Evolutionary conservation across 2,888 invertebrate genomes (phyloP).

Genomic region (Hypercompe scribonia): DNA sequence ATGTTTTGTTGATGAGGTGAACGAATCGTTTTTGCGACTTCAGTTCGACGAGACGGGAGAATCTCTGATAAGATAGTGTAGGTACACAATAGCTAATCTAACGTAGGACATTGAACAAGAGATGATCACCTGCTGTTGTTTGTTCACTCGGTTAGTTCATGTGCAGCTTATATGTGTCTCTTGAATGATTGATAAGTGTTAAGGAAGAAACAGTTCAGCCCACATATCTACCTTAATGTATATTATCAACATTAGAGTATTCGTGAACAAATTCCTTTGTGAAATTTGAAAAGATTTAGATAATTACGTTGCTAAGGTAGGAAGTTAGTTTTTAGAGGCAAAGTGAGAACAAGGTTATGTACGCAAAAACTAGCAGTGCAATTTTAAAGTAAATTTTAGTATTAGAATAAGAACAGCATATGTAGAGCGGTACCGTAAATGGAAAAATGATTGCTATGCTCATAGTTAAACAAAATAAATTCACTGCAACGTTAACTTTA

Average conservation of each 20-base stretch:
- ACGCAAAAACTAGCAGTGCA: constrained; percentile 1
- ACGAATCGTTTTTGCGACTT: constrained; percentile 37
- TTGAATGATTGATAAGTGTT: constrained; percentile 18
- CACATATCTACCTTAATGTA: not conserved
- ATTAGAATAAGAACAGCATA: not conserved
- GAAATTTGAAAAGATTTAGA: not conserved
- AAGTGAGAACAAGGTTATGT: constrained; percentile 12
- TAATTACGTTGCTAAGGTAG: not conserved
- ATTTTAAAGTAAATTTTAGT: not conserved
- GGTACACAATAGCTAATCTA: constrained; percentile 34
- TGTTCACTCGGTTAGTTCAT: constrained; percentile 16
- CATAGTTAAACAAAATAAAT: not conserved
- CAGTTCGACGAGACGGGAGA: constrained; percentile 38
- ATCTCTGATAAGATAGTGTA: constrained; percentile 50
- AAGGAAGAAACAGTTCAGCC: constrained; percentile 3
- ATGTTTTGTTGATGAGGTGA: constrained; percentile 37
- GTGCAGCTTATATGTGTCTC: not conserved
- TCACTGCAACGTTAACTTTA: not conserved
- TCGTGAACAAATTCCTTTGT: not conserved
- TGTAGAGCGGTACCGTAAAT: not conserved
- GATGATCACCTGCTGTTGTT: constrained; percentile 24
- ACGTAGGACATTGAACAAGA: constrained; percentile 14
- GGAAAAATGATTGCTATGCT: not conserved
- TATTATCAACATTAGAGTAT: not conserved
- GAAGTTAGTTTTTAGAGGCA: constrained; percentile 8